Base-by-base conservation (phyloP, 2,888 invertebrate species). In the Drosophila mimetica region DNA sequence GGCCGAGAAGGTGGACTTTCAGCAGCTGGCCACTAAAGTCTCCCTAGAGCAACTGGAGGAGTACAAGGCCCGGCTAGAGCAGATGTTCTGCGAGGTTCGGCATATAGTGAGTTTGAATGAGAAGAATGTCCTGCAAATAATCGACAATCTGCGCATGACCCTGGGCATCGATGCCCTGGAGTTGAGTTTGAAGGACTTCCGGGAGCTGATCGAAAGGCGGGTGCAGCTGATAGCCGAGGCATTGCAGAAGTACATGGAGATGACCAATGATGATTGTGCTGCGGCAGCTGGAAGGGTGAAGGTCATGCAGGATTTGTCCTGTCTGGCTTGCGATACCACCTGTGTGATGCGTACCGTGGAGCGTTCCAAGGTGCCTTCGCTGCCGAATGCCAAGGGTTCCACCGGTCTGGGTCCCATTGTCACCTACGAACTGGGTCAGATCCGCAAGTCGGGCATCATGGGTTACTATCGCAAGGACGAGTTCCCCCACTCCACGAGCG, bases 281-380 rank as follows among this genome's bases (percentile, higher is more conserved):
- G 96, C 96, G 0, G 96, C 96, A 4, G 96, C 95, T 4, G 94
- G 95, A 1, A 95, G 95, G 89, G 93, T 92, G 58, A 94, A 93
- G 89, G 91, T 95, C 16, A 90, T 96, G 16, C 95, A 95, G 79
- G 94, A 96, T 76, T 93, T 96, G 14, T 94, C 95, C 76, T 96
- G 96, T 86, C 93, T 96, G 81, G 95, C 96, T 0, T 96, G 96
- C 83, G 95, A 96, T 79, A 95, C 95, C 34, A 93, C 94, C 25
- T 96, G 94, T 1, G 93, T 95, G 4, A 96, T 96, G 96, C 91
- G 92, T 20, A 93, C 93, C n/a, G 93, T 94, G 14, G 92, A 94
- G 22, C 85, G 92, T 0, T 85, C 93, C 0, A 84, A 93, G 51
- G 88, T 91, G 44, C 93, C 94, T 0, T 90, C 92, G 28, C 89